Base-by-base conservation (phyloP, 2,888 invertebrate species). In the Tachina lurida region DNA sequence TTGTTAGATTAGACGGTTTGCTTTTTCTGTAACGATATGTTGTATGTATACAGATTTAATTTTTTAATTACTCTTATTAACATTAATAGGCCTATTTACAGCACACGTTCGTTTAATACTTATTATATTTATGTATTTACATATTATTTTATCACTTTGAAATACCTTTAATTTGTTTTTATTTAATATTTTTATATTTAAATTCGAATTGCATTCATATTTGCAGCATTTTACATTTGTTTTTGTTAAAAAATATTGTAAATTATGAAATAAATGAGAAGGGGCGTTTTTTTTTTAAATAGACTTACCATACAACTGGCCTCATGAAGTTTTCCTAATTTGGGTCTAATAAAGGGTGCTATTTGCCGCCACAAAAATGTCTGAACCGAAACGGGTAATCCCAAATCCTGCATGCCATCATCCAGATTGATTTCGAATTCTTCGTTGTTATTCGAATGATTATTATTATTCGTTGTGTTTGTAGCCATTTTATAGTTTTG, bases 321-420 rank as follows among this genome's bases (percentile, higher is more conserved):
- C 93, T 99, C 99, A 92, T 99, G 99, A 49, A 98, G 94, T 93
- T 98, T 99, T 88, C 98, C 98, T 87, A 98, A 95, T 93, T 98
- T 97, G 13, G 98, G 98, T 88, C 98, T 95, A 82, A 99, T 97
- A 92, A 99, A 99, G 13, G 99, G 99, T 87, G 99, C 98, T 87
- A 98, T 97, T 94, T 99, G 98, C 89, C 97, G 95, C 99, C 99
- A 99, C 86, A 99, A 95, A 93, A 98, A 99, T 90, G 98, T 97
- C 93, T 99, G 99, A 84, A 99, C 97, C 1, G 99, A 97, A 87
- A 99, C 96, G 1, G 99, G 99, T 86, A 99, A 94, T 78, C 96
- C 95, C 90, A 97, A 95, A 90, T 97, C 97, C 88, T 95, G 94
- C 89, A 95, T 94, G 54, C 94, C 94, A 89, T 95, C 95, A 88